phyloP scores from a whole-genome alignment of 92 coral and sea anemone genomes.

The Zoanthus gigantus region DNA sequence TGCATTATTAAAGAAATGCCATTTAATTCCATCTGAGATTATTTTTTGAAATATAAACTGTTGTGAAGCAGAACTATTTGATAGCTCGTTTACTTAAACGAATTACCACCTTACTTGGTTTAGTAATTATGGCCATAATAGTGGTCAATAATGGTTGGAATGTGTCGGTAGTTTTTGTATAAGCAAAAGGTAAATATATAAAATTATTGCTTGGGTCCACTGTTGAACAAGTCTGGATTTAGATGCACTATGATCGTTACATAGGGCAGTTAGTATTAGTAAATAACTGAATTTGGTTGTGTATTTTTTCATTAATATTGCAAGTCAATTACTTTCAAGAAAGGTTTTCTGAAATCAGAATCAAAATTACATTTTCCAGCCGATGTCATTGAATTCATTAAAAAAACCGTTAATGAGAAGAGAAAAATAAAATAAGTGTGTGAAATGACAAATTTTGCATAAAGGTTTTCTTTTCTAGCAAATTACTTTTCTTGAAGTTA shows the following conservation, averaged over 20 bases:
- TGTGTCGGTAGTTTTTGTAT: too few relatives aligned
- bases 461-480: neutral
- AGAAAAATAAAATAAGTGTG: neutral
- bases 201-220: slow-evolving; percentile 2
- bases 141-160: too few relatives aligned
- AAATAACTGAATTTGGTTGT: neutral
- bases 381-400: neutral
- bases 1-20: too few relatives aligned
- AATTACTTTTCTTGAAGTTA: neutral
- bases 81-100: too few relatives aligned
- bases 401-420: too few relatives aligned
- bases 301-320: neutral
- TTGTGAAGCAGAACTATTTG: too few relatives aligned
- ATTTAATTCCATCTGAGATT: too few relatives aligned
- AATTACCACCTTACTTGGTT: too few relatives aligned
- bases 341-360: neutral
- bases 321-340: neutral
- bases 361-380: neutral
- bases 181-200: too few relatives aligned
- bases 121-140: too few relatives aligned
- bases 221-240: neutral
- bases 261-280: slow-evolving; percentile 48
- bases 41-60: too few relatives aligned
- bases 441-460: neutral
- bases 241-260: neutral